phyloP scores from a whole-genome alignment of 2,888 invertebrate species.

The Sesia bembeciformis region DNA sequence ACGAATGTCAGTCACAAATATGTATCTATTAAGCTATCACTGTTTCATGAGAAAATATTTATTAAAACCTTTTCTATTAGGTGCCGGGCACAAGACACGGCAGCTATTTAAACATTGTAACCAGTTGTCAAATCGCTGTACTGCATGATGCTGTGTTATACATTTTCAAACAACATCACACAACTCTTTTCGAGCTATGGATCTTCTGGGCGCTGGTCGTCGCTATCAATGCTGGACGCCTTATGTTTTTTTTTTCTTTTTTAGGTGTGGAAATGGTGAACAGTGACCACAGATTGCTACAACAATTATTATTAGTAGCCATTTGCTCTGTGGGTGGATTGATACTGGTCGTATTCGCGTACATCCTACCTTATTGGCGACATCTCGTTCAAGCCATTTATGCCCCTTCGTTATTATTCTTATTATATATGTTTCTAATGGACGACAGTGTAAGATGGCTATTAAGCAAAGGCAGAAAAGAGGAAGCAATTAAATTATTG shows the following conservation, averaged over 20 bases:
- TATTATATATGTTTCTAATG: conserved; percentile 77
- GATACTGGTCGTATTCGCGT: conserved; percentile 76
- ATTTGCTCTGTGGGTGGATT: conserved; percentile 77
- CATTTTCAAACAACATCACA: no score
- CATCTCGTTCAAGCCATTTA: conserved; percentile 78
- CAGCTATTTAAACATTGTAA: no score
- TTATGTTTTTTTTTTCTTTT: conserved; percentile 6
- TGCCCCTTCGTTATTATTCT: conserved; percentile 78
- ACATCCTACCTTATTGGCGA: conserved; percentile 80
- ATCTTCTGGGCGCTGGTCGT: no score
- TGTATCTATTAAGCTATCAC: no score
- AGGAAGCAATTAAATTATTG: conserved; percentile 77
- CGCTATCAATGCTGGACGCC: no score
- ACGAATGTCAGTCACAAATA: no score
- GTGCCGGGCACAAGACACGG: no score
- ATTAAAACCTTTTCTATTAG: no score
- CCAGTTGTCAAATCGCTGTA: no score
- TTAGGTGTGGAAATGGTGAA: conserved; percentile 51
- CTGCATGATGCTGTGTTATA: no score
- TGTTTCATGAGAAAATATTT: no score
- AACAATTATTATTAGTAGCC: conserved; percentile 49
- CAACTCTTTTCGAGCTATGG: no score
- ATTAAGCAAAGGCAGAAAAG: conserved; percentile 78
- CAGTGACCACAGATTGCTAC: conserved; percentile 20
- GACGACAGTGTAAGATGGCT: conserved; percentile 89